Evolutionary conservation across 2,888 invertebrate genomes (phyloP), one percentile per base, ranked within the genome.

Genomic region (Cephus spinipes): DNA sequence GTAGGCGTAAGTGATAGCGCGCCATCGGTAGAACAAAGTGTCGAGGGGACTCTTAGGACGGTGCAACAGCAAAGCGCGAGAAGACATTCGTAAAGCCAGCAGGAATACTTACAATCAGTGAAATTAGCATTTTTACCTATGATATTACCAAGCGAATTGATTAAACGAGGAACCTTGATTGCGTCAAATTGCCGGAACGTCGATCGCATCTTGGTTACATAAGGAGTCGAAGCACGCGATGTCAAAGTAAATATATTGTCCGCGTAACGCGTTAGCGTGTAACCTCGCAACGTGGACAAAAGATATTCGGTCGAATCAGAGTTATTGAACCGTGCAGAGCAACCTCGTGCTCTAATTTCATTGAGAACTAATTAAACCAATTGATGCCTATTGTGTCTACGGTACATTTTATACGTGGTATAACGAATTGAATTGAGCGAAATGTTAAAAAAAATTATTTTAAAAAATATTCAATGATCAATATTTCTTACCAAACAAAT

Each of bases 131-230:
- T 81, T 83, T 80, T 83, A 55, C 55, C 23, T 77, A 68, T 78
- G 79, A 81, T 83, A 83, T 81, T 79, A 81, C 79, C 23, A 80
- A 78, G 69, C 79, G 81, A 80, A 84, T 83, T 82, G 84, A 85
- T 85, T 86, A 86, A 81, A 81, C 78, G 81, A 80, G 79, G 81
- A 82, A 81, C 85, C 84, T 87, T 87, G 86, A 83, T 86, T 85
- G 84, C 83, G 85, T 87, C 83, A 88, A 88, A 84, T 85, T 83
- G 78, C 81, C 84, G 84, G 81, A 86, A 87, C 85, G 83, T 78
- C 78, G 81, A 79, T 79, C 79, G 68, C 78, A 78, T 78, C 78
- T 78, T 68, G 75, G 36, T 78, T 78, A 78, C 76, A 78, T 78
- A 78, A 78, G 76, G 73, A 69, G 78, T 71, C 71, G 71, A 23